phyloP scores from a whole-genome alignment of 2,888 invertebrate species.

The Stenodera caucasica region DNA sequence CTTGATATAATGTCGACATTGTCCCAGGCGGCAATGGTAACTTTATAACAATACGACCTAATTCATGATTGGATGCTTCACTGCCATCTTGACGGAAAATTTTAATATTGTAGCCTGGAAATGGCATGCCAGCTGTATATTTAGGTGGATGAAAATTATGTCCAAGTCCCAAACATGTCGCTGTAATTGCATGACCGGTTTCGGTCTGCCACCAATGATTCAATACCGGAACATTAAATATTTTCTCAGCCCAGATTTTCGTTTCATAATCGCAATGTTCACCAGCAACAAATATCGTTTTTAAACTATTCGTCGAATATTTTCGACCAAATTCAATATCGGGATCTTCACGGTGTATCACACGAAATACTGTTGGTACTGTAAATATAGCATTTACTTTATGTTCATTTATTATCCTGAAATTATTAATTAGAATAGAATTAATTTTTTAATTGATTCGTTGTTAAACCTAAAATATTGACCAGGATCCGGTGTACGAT shows the following conservation, averaged over 20 bases:
- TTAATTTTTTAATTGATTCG: constrained; percentile 9
- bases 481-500: constrained; percentile 89
- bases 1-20: constrained; percentile 79
- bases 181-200: constrained; percentile 87
- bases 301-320: constrained; percentile 71
- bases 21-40: constrained; percentile 89
- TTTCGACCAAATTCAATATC: constrained; percentile 67
- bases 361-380: constrained; percentile 88
- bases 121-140: constrained; percentile 79
- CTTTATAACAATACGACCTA: constrained; percentile 82
- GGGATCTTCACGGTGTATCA: constrained; percentile 81
- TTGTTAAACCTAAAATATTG: constrained; percentile 78
- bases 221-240: constrained; percentile 73
- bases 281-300: constrained; percentile 81
- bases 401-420: constrained; percentile 84
- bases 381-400: constrained; percentile 83
- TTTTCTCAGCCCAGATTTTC: constrained; percentile 72
- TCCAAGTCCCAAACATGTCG: constrained; percentile 77
- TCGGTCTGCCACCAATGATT: constrained; percentile 99
- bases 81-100: constrained; percentile 70
- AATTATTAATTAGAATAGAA: constrained; percentile 20
- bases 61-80: constrained; percentile 69
- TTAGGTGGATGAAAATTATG: constrained; percentile 71
- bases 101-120: constrained; percentile 82
- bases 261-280: constrained; percentile 94